Evolutionary conservation across 2,113 vertebrate genomes (phyloP).

Genomic region (Microcebus tavaratra): DNA sequence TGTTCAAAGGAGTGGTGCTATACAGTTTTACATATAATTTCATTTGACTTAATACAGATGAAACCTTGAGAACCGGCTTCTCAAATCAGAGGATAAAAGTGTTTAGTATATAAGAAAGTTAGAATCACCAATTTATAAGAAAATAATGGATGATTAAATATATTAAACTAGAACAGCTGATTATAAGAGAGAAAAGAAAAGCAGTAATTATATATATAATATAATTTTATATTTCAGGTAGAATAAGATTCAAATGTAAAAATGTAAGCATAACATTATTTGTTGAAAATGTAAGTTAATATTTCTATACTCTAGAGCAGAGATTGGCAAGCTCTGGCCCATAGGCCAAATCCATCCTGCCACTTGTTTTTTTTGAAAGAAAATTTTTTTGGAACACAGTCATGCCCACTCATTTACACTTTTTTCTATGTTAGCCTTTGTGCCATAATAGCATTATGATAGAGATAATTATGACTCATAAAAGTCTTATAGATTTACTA

Average conservation of each 20-base stretch:
- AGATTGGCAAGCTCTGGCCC: not conserved
- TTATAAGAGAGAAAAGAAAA: not conserved
- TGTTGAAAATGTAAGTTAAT: not conserved
- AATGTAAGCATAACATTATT: not conserved
- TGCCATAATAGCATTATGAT: not conserved
- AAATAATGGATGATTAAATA: not conserved
- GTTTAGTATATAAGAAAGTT: not conserved
- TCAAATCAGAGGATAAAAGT: not conserved
- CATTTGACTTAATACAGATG: not conserved
- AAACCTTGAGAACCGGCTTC: not conserved
- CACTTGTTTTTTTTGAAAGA: not conserved
- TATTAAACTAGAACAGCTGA: not conserved
- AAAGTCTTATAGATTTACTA: not conserved
- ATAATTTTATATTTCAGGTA: not conserved
- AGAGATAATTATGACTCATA: not conserved
- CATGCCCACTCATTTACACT: not conserved
- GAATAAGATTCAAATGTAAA: not conserved
- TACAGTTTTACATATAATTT: not conserved
- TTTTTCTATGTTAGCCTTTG: not conserved
- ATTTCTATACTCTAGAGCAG: not conserved
- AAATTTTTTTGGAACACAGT: not conserved
- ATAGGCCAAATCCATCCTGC: not conserved
- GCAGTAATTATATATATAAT: not conserved
- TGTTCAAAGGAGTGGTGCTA: not conserved
- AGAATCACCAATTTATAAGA: not conserved